These are phyloP conservation scores for Tupaia tana DNA, from an alignment of 2,113 vertebrate species.

Conservation along the genomic window DNA sequence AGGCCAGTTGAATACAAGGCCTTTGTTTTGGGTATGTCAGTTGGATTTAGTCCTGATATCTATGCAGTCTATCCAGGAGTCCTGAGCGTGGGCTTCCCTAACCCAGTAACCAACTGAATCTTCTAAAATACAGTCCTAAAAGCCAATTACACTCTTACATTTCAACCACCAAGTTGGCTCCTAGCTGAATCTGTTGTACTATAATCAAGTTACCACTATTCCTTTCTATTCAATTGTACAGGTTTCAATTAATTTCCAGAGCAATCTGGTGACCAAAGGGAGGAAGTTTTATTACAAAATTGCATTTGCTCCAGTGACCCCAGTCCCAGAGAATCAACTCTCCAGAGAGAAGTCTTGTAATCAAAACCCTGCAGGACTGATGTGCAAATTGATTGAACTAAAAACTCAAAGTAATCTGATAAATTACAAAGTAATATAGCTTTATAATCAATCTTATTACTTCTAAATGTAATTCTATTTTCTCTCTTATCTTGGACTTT, in stretches of 20 bases:
- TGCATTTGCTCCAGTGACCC: background rate
- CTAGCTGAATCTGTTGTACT: background rate
- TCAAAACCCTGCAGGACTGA: background rate
- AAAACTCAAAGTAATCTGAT: background rate
- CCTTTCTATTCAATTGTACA: background rate
- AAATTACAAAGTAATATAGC: background rate
- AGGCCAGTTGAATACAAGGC: background rate
- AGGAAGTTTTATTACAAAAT: background rate
- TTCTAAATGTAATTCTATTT: background rate
- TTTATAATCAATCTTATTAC: background rate
- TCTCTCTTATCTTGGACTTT: background rate
- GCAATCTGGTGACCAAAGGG: background rate
- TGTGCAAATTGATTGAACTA: background rate
- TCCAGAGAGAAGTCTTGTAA: no score
- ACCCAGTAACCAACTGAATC: background rate
- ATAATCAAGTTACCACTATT: background rate
- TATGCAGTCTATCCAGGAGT: background rate
- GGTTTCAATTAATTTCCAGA: conserved; percentile 1
- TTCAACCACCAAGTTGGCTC: background rate
- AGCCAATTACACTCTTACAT: background rate
- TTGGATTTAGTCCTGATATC: background rate
- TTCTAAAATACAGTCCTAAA: background rate
- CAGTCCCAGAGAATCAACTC: background rate
- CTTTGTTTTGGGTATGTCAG: background rate
- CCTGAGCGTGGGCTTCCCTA: background rate